These are phyloP conservation scores for Drosophila neocordata DNA, from an alignment of 1,140 invertebrate genomes.

Conservation along the genomic window DNA sequence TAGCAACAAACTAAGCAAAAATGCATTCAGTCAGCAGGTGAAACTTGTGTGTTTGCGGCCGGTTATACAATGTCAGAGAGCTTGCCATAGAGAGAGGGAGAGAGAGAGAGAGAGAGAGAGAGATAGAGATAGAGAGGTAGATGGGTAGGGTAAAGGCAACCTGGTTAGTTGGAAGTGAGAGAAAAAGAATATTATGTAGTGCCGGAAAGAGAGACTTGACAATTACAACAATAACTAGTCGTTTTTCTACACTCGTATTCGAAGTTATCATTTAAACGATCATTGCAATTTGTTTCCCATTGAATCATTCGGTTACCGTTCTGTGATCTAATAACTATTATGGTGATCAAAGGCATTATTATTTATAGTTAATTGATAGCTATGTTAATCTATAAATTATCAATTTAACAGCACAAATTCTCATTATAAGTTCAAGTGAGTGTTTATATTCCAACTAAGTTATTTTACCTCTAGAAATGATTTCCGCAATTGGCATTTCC, in stretches of 20 bases:
- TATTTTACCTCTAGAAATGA: neutral
- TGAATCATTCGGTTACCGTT: conserved; percentile 50
- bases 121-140: neutral
- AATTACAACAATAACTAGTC: conserved; percentile 23
- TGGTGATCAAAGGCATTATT: neutral
- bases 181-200: conserved; percentile 12
- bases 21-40: conserved; percentile 71
- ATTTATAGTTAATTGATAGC: too few relatives aligned
- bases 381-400: too few relatives aligned
- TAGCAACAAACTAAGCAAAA: conserved; percentile 41
- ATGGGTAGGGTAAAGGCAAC: neutral
- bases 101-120: conserved; percentile 1
- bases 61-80: conserved; percentile 32
- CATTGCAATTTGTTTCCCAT: conserved; percentile 51
- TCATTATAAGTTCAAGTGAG: neutral
- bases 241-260: conserved; percentile 26
- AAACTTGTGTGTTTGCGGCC: conserved; percentile 42
- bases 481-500: too few relatives aligned
- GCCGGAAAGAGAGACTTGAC: conserved; percentile 59
- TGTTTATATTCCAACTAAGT: neutral
- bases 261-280: conserved; percentile 46
- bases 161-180: conserved; percentile 1
- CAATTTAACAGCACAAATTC: neutral
- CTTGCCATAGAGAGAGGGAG: neutral
- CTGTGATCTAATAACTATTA: conserved; percentile 43